phyloP scores from a whole-genome alignment of 1,140 invertebrate genomes.

The Phenacoccus solenopsis region DNA sequence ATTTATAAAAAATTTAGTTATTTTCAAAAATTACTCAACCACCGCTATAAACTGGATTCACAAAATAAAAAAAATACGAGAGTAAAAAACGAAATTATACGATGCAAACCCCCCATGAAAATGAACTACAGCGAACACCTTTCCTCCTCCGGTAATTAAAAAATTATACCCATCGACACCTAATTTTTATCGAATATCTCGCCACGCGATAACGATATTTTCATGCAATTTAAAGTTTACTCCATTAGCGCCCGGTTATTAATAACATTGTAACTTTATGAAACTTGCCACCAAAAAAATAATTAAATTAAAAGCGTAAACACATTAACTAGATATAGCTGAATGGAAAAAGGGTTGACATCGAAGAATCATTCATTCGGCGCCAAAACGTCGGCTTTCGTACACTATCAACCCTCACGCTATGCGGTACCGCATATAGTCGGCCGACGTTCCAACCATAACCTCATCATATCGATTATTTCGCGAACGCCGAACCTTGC shows the following conservation, averaged over 20 bases:
- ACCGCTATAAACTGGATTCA: no score
- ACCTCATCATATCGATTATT: background rate
- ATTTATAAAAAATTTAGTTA: no score
- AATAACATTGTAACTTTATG: background rate
- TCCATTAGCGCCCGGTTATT: background rate
- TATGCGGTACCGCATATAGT: background rate
- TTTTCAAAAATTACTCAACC: no score
- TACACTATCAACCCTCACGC: background rate
- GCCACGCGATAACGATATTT: no score
- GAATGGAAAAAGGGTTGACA: background rate
- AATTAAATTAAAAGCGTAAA: slow-evolving; percentile 3
- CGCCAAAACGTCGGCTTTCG: background rate
- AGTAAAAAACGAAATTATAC: no score
- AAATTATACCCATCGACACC: no score
- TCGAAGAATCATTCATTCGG: background rate
- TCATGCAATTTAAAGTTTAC: no score
- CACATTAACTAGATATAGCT: background rate
- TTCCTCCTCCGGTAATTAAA: no score
- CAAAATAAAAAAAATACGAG: no score
- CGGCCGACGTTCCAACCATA: background rate
- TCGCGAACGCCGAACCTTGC: background rate
- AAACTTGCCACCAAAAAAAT: background rate
- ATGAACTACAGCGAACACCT: no score
- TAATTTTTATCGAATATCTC: no score
- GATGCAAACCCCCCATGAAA: no score